Evolutionary conservation across 2,797 vertebrate genomes (phyloP).

Genomic region (Phataginus tricuspis): DNA sequence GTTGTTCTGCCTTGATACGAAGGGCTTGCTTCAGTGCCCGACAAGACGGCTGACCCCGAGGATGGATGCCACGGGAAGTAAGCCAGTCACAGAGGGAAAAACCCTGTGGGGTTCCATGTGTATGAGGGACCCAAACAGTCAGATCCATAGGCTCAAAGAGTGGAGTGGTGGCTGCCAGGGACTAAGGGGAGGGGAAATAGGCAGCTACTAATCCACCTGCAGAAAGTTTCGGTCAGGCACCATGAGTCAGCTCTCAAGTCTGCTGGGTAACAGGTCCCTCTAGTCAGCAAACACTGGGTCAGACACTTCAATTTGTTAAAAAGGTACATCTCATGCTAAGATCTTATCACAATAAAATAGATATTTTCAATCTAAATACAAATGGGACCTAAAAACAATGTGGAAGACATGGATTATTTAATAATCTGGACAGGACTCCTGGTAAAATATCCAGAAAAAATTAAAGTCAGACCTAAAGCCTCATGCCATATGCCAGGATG

Average conservation of each 20-base stretch:
- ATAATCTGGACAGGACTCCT: fast-evolving
- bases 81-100: not conserved
- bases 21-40: fast-evolving
- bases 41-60: fast-evolving
- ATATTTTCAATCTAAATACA: not conserved
- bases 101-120: fast-evolving
- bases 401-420: not conserved
- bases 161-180: not conserved
- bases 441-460: too few relatives aligned
- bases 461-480: not conserved
- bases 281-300: fast-evolving
- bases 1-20: fast-evolving
- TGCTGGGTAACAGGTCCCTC: fast-evolving
- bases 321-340: fast-evolving
- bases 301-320: fast-evolving
- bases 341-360: not conserved
- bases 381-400: not conserved
- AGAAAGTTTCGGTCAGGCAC: not conserved
- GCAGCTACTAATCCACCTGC: fast-evolving
- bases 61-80: not conserved
- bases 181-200: fast-evolving
- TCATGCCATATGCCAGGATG: fast-evolving
- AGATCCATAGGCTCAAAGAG: not conserved
- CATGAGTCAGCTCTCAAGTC: fast-evolving
- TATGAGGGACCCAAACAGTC: fast-evolving